Evolutionary conservation across 2,888 invertebrate genomes (phyloP), one percentile per base, ranked within the genome.

Genomic region (Seira sanloemensis): DNA sequence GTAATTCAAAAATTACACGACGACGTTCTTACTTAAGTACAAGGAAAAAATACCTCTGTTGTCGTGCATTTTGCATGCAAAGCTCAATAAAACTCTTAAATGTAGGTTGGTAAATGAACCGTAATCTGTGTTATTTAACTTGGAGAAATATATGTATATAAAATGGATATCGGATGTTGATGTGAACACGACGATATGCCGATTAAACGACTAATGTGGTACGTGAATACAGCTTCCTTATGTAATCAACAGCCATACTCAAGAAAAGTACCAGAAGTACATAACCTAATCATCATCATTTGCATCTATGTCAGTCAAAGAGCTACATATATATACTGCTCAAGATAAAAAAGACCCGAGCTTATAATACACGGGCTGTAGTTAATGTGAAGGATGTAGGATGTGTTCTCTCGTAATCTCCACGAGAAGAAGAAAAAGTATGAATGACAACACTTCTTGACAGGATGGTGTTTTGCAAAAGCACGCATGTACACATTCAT

Each of bases 91-190:
- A 37, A 37, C n/a, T n/a, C 12, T 37, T 9, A 37, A 37, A 37
- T 37, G 37, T 37, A 37, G 37, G 37, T 12, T 37, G 37, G 37
- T 5, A 37, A 37, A 76, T 76, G 76, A 71, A 76, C 76, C 81
- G 71, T 82, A 82, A 82, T 37, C 37, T 37, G 37, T n/a, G n/a
- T n/a, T n/a, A n/a, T n/a, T n/a, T n/a, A n/a, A n/a, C n/a, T n/a
- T 37, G 5, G 12, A 37, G 12, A 5, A 37, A 37, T 9, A 37
- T 37, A 37, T 9, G 37, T 37, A 12, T 5, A 37, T 37, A 37
- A 37, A 37, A 37, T n/a, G n/a, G n/a, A n/a, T n/a, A n/a, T n/a
- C n/a, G 37, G 37, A 37, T 37, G 37, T 37, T 37, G 7, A 12
- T 9, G 37, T 9, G 5, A 12, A 12, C 37, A 37, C 5, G 7